Conservation (phyloP, 2,888 invertebrate species). For the Drosophila rubida region DNA sequence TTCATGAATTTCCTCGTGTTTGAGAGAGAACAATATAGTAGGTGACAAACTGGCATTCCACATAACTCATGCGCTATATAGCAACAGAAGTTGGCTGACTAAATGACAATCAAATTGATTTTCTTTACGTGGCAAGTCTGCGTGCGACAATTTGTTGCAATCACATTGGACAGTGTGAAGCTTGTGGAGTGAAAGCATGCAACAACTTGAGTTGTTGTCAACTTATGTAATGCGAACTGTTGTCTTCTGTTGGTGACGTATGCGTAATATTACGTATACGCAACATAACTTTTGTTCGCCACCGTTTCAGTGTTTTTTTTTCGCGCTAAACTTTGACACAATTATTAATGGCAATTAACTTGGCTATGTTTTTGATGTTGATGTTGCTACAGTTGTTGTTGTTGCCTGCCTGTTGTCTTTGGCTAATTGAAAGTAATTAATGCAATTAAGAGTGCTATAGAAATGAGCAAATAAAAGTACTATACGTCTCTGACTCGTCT, state of each 20-base stretch:
- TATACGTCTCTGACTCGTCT: not conserved
- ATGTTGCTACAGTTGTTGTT: constrained; percentile 15
- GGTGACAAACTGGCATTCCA: no score
- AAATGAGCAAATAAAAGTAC: constrained; percentile 41
- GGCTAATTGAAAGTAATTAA: constrained; percentile 76
- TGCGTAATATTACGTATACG: constrained; percentile 40
- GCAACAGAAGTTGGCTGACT: no score
- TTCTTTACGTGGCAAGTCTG: no score
- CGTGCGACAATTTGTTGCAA: no score
- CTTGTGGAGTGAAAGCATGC: no score
- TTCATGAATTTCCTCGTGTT: constrained; percentile 1
- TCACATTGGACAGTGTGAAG: no score
- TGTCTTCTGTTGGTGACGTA: constrained; percentile 13
- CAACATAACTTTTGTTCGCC: not conserved
- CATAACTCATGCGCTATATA: no score
- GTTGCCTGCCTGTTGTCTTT: constrained; percentile 35
- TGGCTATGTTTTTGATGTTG: constrained; percentile 16
- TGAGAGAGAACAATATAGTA: no score
- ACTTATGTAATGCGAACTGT: no score
- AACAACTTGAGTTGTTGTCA: no score
- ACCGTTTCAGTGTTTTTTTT: not conserved
- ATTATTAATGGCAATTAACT: constrained; percentile 43
- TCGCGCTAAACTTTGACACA: constrained; percentile 44
- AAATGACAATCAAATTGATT: no score
- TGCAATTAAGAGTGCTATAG: constrained; percentile 63